A percentile compares a stretch with the other conserved stretches of the same genome.
Conservation (phyloP, 2,113 vertebrate species). For the Planiliza haematocheilus region DNA sequence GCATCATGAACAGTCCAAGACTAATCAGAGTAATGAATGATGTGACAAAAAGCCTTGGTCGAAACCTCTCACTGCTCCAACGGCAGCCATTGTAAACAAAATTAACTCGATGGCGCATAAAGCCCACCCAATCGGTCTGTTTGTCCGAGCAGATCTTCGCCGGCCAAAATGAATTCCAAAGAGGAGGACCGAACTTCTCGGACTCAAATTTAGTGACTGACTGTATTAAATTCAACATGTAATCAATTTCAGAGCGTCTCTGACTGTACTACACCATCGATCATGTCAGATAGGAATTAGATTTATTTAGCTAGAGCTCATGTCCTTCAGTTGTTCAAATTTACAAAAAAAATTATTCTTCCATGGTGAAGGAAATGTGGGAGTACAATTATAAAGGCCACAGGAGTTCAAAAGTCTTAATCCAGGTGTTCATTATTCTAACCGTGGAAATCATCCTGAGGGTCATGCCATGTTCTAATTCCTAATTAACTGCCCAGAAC, state of each 20-base stretch:
- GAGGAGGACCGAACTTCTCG: too few relatives aligned
- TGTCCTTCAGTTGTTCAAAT: conserved; percentile 9
- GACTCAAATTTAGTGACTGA: too few relatives aligned
- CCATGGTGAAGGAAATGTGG: not conserved
- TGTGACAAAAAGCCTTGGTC: too few relatives aligned
- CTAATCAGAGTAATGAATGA: too few relatives aligned
- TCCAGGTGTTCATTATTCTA: conserved; percentile 79
- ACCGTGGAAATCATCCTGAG: conserved; percentile 60
- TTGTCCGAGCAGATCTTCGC: too few relatives aligned
- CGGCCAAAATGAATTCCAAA: too few relatives aligned
- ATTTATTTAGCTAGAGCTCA: conserved; percentile 19
- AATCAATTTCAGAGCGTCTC: conserved; percentile 1
- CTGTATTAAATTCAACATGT: not conserved
- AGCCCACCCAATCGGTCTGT: too few relatives aligned
- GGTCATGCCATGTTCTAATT: conserved; percentile 70
- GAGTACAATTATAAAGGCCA: conserved; percentile 54
- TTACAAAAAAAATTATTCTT: conserved; percentile 3
- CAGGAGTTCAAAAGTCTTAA: conserved; percentile 65
- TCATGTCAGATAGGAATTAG: conserved; percentile 37
- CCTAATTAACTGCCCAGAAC: conserved; percentile 74
- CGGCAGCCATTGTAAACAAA: too few relatives aligned
- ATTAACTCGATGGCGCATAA: too few relatives aligned
- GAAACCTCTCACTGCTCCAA: too few relatives aligned
- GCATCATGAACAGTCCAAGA: too few relatives aligned
- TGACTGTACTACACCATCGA: conserved; percentile 28